Percentiles rank a stretch among this genome's conserved stretches.
Evolutionary conservation across 2,888 invertebrate species (phyloP).

Genomic region (Polymixis flavicincta): DNA sequence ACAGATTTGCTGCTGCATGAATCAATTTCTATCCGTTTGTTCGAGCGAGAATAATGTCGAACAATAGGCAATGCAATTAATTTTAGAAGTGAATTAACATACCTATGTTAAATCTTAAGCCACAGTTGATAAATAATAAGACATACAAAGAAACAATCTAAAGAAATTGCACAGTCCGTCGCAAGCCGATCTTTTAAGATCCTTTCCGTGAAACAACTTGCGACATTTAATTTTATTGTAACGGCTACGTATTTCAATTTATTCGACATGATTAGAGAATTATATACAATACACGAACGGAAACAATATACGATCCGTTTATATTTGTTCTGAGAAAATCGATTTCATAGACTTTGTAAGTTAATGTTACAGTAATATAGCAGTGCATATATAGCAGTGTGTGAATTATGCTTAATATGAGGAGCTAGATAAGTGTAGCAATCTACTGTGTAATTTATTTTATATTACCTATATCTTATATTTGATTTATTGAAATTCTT

Average conservation of each 20-base stretch:
- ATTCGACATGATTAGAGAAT: conserved; percentile 37
- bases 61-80: not conserved
- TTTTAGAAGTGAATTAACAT: conserved; percentile 6
- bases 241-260: conserved; percentile 49
- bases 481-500: no score
- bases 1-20: not conserved
- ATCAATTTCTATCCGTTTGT: not conserved
- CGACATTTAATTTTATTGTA: conserved; percentile 47
- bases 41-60: not conserved
- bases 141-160: conserved; percentile 32
- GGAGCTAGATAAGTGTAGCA: no score
- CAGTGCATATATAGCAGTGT: conserved; percentile 10
- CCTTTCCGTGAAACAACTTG: conserved; percentile 47
- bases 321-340: conserved; percentile 45
- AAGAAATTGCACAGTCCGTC: conserved; percentile 44
- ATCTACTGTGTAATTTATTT: no score
- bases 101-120: not conserved
- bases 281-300: conserved; percentile 35
- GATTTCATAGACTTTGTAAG: conserved; percentile 33
- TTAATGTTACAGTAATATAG: not conserved
- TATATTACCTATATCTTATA: no score
- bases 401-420: no score
- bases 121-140: conserved; percentile 13
- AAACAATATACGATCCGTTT: conserved; percentile 29
- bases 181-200: conserved; percentile 45